A percentile compares a stretch with the other conserved stretches of the same genome.
phyloP scores from a whole-genome alignment of 1,140 invertebrate genomes.

The Heliconius melpomene region DNA sequence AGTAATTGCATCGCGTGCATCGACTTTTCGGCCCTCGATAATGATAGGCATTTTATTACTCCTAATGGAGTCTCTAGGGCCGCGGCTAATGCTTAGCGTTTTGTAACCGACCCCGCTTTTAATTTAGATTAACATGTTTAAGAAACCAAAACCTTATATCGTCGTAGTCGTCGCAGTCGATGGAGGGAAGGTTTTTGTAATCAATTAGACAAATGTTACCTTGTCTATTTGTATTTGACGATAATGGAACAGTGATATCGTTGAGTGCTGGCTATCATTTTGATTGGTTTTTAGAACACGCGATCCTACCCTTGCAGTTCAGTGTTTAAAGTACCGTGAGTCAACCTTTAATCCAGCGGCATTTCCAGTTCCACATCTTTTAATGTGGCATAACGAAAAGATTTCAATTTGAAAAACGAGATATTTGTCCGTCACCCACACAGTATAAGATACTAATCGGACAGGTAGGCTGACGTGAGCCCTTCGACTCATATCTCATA shows the following conservation, averaged over 20 bases:
- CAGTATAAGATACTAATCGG: slow-evolving; percentile 74
- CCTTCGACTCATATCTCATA: slow-evolving; percentile 35
- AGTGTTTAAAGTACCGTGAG: slow-evolving; percentile 50
- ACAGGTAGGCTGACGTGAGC: slow-evolving; percentile 70
- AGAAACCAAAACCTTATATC: slow-evolving; percentile 53
- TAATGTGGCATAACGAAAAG: slow-evolving; percentile 71
- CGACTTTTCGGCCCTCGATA: slow-evolving; percentile 80
- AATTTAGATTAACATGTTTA: slow-evolving; percentile 76
- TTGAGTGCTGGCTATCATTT: slow-evolving; percentile 65
- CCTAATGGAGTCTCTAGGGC: slow-evolving; percentile 80
- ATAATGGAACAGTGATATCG: slow-evolving; percentile 65
- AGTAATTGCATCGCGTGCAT: slow-evolving; percentile 81
- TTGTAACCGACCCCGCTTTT: slow-evolving; percentile 67
- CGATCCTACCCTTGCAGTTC: slow-evolving; percentile 46
- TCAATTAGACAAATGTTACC: slow-evolving; percentile 65
- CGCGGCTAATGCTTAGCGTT: slow-evolving; percentile 68
- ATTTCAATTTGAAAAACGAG: slow-evolving; percentile 69
- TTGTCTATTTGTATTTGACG: slow-evolving; percentile 58
- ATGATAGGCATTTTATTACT: slow-evolving; percentile 81
- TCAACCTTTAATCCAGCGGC: slow-evolving; percentile 61
- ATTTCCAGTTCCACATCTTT: slow-evolving; percentile 61
- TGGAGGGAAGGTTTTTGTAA: slow-evolving; percentile 57
- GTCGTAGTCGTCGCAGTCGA: slow-evolving; percentile 22
- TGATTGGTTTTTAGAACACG: slow-evolving; percentile 70
- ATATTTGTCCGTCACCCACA: slow-evolving; percentile 63